Conservation (phyloP, 2,888 invertebrate species). For the Ichneumoninae sp. region DNA sequence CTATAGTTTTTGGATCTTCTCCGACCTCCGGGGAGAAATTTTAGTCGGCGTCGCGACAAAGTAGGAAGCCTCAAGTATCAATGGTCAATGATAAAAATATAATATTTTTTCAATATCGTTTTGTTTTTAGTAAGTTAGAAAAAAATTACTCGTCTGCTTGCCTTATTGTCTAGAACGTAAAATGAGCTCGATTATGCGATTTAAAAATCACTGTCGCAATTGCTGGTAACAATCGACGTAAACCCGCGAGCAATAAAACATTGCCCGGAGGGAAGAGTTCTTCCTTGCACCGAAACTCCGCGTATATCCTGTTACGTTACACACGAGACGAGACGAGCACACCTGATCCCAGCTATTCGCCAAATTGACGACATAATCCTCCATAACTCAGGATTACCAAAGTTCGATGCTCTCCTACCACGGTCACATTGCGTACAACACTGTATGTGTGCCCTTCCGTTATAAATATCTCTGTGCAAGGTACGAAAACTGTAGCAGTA, state of each 20-base stretch:
- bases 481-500: not conserved
- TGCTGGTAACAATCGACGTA: not conserved
- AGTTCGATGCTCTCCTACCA: constrained; percentile 62
- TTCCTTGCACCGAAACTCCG: not conserved
- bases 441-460: constrained; percentile 34
- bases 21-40: constrained; percentile 9
- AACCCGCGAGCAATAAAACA: not conserved
- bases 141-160: not conserved
- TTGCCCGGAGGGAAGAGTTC: not conserved
- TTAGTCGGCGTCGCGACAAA: not conserved
- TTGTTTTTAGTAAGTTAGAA: not conserved
- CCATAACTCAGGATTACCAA: constrained; percentile 83
- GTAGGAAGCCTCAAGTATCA: not conserved
- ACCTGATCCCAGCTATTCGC: constrained; percentile 81
- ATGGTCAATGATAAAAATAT: not conserved
- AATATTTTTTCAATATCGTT: not conserved
- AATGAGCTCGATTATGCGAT: not conserved
- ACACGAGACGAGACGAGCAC: constrained; percentile 69
- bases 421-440: constrained; percentile 28
- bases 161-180: not conserved
- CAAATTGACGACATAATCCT: constrained; percentile 83
- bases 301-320: constrained; percentile 47
- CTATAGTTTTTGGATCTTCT: constrained; percentile 38
- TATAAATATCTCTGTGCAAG: constrained; percentile 46
- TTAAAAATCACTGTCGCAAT: not conserved